A percentile compares a stretch with the other conserved stretches of the same genome.
These are phyloP conservation scores for Menidia beryllina DNA, from an alignment of 2,113 vertebrate species.

Conservation along the genomic window DNA sequence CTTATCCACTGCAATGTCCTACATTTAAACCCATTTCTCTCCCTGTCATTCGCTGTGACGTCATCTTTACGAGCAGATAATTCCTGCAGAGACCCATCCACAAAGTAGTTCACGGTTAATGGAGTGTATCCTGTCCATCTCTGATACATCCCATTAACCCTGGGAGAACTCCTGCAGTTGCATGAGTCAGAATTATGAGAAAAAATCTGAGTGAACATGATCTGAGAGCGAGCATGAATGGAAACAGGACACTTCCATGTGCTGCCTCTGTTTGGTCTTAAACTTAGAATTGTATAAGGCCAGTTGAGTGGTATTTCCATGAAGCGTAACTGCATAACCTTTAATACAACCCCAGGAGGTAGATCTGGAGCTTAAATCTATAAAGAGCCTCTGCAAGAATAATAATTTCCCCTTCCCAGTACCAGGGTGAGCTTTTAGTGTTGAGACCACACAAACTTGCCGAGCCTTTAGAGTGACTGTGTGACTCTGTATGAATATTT, in stretches of 20 bases:
- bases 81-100: neutral
- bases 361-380: neutral
- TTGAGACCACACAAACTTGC: constrained; percentile 14
- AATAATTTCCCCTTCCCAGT: neutral
- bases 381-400: constrained; percentile 7
- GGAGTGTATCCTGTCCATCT: neutral
- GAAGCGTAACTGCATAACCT: neutral
- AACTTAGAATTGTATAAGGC: too few species aligned
- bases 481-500: constrained; percentile 72
- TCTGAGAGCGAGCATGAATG: neutral
- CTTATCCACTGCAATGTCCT: too few species aligned
- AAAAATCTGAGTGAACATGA: neutral
- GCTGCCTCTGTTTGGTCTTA: too few species aligned
- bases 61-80: neutral
- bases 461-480: constrained; percentile 44
- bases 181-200: neutral
- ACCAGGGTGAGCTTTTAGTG: neutral
- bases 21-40: too few species aligned
- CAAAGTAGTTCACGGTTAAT: neutral
- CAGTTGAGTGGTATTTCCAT: neutral
- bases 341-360: constrained; percentile 7
- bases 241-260: neutral
- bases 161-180: neutral
- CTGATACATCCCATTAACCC: neutral
- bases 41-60: too few species aligned